Percentiles rank a stretch among this genome's conserved stretches.
phyloP scores from a whole-genome alignment of 2,113 vertebrate species.

The Solenodon paradoxus region DNA sequence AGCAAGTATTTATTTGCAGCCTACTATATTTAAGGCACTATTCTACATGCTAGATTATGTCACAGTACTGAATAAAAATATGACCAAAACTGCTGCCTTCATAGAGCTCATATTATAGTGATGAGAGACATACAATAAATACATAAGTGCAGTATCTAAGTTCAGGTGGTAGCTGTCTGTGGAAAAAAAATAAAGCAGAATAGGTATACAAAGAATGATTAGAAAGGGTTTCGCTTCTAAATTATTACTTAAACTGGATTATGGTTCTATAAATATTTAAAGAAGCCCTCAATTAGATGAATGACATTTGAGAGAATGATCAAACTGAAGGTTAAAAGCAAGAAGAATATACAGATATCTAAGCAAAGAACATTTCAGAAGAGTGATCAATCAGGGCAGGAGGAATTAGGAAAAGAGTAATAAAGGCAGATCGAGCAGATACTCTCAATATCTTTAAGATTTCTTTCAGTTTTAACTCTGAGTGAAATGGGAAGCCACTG shows the following conservation, averaged over 20 bases:
- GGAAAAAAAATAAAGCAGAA: constrained; percentile 24
- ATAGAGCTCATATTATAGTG: background rate
- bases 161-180: background rate
- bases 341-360: background rate
- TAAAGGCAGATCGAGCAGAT: background rate
- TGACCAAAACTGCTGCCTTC: background rate
- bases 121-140: constrained; percentile 1
- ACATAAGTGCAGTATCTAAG: background rate
- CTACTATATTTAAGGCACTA: background rate
- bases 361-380: too few species aligned
- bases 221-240: background rate
- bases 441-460: background rate
- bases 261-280: background rate
- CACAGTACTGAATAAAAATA: background rate
- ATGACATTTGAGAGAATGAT: background rate
- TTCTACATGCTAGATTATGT: background rate
- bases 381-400: background rate
- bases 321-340: background rate
- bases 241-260: background rate
- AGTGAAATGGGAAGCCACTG: background rate
- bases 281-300: constrained; percentile 22
- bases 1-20: background rate
- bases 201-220: background rate
- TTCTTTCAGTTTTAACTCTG: background rate
- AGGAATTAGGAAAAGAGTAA: background rate